These are phyloP conservation scores for Antennarius striatus DNA, from an alignment of 2,113 vertebrate genomes.

Conservation along the genomic window DNA sequence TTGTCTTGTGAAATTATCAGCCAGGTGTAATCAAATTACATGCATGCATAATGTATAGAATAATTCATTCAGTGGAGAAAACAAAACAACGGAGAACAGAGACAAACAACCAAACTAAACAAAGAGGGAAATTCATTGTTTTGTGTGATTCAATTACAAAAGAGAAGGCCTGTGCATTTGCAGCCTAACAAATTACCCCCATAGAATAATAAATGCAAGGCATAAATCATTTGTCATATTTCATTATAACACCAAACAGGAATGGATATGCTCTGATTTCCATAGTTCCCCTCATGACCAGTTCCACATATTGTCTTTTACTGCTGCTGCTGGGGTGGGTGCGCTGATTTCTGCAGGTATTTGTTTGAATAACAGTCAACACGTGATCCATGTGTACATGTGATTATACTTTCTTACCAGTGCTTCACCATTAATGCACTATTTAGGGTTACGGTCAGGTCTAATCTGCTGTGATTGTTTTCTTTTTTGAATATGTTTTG, in stretches of 20 bases:
- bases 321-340: background rate
- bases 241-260: constrained; percentile 61
- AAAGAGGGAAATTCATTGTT: constrained; percentile 73
- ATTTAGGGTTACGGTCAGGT: too few species aligned
- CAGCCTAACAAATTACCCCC: constrained; percentile 70
- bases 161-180: constrained; percentile 47
- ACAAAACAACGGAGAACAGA: constrained; percentile 64
- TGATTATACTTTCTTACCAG: too few species aligned
- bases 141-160: constrained; percentile 76
- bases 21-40: constrained; percentile 48
- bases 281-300: constrained; percentile 31
- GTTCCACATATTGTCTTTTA: constrained; percentile 6
- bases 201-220: constrained; percentile 67
- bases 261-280: constrained; percentile 60
- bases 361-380: too few species aligned
- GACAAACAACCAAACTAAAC: constrained; percentile 58
- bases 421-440: too few species aligned
- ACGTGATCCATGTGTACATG: too few species aligned
- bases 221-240: constrained; percentile 75
- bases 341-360: background rate
- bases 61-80: constrained; percentile 49
- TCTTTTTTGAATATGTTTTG: too few species aligned
- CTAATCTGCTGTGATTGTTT: too few species aligned
- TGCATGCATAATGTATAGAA: constrained; percentile 56
- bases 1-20: constrained; percentile 32